These are phyloP conservation scores for Desmophyllum pertusum DNA, from an alignment of 92 coral and sea anemone species.

Conservation along the genomic window DNA sequence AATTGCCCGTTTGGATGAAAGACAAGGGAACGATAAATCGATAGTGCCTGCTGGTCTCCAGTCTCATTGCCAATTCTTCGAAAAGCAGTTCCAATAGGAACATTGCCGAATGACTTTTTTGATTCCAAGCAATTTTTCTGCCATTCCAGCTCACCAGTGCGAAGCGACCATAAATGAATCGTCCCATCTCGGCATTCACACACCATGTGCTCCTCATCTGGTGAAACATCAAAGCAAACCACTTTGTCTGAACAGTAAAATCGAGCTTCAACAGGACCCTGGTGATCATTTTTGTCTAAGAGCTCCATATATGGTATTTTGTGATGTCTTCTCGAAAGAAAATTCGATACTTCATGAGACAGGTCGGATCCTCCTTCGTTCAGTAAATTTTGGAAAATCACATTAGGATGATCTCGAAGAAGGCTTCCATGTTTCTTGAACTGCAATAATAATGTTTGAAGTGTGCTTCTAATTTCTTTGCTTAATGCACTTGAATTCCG, in stretches of 20 bases:
- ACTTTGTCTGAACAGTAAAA: slow-evolving; percentile 23
- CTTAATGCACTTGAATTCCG: not conserved
- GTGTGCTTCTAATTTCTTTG: not conserved
- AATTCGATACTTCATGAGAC: not conserved
- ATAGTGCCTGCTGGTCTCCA: not conserved
- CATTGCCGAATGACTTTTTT: not conserved
- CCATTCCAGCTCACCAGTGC: slow-evolving; percentile 16
- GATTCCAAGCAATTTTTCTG: not conserved
- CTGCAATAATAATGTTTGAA: not conserved
- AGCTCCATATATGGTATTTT: not conserved
- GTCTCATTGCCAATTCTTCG: not conserved
- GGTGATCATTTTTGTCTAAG: not conserved
- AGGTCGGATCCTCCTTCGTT: not conserved
- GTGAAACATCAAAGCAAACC: slow-evolving; percentile 29
- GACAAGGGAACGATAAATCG: not conserved
- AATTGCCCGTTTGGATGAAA: slow-evolving; percentile 10
- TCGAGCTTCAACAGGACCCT: not conserved
- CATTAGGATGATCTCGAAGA: not conserved
- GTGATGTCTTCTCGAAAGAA: not conserved
- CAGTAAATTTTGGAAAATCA: not conserved
- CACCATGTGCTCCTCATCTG: slow-evolving; percentile 21
- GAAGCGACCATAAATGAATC: slow-evolving; percentile 24
- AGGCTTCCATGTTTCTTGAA: not conserved
- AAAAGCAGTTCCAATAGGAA: not conserved
- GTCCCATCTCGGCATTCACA: slow-evolving; percentile 30